Base-by-base conservation (phyloP, 2,888 invertebrate species). In the Latheticus oryzae region DNA sequence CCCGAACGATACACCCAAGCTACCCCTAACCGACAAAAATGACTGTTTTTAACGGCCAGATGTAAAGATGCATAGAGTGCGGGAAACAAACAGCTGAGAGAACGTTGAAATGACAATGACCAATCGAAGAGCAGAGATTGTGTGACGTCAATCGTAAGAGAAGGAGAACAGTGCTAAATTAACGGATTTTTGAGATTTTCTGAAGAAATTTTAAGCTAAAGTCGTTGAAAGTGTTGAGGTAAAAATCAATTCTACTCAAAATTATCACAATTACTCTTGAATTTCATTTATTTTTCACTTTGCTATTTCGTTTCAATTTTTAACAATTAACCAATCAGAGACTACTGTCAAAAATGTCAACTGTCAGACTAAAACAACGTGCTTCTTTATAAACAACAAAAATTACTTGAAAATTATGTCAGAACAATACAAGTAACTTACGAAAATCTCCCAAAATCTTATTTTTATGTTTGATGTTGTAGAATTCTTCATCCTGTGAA, bases 401-500 rank as follows among this genome's bases (percentile, higher is more conserved):
- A 17, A 40, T 37, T 13, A 38, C 5, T 5, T 40, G 5, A 15
- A 75, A n/a, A n/a, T n/a, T n/a, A n/a, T 76, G 74, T 73, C 73
- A 16, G 72, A 73, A 56, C 71, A 77, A 64, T 78, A 76, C 61
- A 76, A 75, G 77, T 77, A 71, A 67, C 65, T 23, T 15, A 21
- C n/a, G n/a, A n/a, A n/a, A n/a, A n/a, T n/a, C n/a, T n/a, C n/a
- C n/a, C n/a, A n/a, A n/a, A n/a, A n/a, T n/a, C 2, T 32, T 0
- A 48, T 45, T 38, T 5, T 13, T 21, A 5, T 38, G 2, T 11
- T 5, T 5, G 1, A 5, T 30, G 19, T 79, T 81, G 62, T 76
- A 92, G 91, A 76, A 81, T 85, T 23, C 85, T 91, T 63, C 89
- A 91, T 76, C 91, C 91, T 1, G 80, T 84, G 2, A 91, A 91